A percentile compares a stretch with the other conserved stretches of the same genome.
These are phyloP conservation scores for Patiria miniata DNA, from an alignment of 35 echinoderm and acorn worm genomes.

Conservation along the genomic window DNA sequence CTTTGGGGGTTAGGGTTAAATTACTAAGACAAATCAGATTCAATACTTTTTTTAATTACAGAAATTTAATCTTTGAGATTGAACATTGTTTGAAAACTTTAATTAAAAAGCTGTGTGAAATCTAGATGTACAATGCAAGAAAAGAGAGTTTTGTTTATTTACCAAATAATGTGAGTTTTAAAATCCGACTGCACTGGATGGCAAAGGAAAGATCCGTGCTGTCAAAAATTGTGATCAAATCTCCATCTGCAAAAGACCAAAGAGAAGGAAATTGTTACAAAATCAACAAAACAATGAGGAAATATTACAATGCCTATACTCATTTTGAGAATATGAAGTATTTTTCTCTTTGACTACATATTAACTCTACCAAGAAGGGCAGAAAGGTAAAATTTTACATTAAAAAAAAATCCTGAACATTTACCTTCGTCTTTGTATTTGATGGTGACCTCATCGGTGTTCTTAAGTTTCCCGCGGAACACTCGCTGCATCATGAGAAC, in stretches of 20 bases:
- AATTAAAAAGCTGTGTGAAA: not conserved
- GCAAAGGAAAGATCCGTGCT: slow-evolving; percentile 98
- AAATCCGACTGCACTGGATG: slow-evolving; percentile 96
- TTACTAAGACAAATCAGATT: no score
- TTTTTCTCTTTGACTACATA: no score
- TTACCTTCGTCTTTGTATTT: slow-evolving; percentile 99
- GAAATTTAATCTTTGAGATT: no score
- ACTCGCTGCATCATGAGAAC: slow-evolving; percentile 99
- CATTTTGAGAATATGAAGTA: no score
- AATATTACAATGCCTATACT: no score
- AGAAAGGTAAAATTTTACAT: no score
- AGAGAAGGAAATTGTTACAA: not conserved
- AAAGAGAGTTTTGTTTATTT: no score
- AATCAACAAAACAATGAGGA: no score
- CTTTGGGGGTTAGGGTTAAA: no score
- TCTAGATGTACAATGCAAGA: no score
- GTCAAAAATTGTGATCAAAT: slow-evolving; percentile 98
- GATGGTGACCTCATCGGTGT: slow-evolving; percentile 88
- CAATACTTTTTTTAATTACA: no score
- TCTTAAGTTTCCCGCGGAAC: slow-evolving; percentile 88
- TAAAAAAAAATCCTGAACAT: not conserved
- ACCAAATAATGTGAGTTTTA: slow-evolving; percentile 98
- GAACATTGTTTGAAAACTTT: not conserved
- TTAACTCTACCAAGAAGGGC: no score
- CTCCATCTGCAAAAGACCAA: slow-evolving; percentile 71